Base-by-base conservation (phyloP, 1,140 invertebrate genomes). In the Acromyrmex heyeri region DNA sequence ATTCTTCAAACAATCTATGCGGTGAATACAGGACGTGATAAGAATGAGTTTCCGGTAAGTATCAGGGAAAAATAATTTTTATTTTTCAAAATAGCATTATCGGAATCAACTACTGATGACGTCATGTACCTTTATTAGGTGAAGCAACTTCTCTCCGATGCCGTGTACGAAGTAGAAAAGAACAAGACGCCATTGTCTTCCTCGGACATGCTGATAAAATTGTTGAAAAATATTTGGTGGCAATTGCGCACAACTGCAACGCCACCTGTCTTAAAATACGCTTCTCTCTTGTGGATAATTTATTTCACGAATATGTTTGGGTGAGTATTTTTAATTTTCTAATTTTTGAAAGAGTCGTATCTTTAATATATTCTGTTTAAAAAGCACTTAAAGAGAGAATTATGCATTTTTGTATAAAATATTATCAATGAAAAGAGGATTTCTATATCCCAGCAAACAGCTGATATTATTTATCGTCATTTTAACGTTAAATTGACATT, bases 221-320 rank as follows among this genome's bases (percentile, higher is more conserved):
- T 96, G 4, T 90, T 96, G 34, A 91, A 95, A 61, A 95, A 95
- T 21, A 96, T 96, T 70, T 90, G 95, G 85, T 92, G 92, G 62
- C 96, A 97, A 91, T 92, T 96, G 14, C 95, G 94, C 86, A 94
- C 93, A 44, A 95, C 97, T 24, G 95, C 96, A 8, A 95, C 95
- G 5, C 95, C 95, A 34, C 95, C 95, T 0, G 94, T 96, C 14
- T 92, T 96, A 0, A 89, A 94, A n/a, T 95, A 96, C n/a, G 96
- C 96, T 1, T 90, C 94, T 6, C 92, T 97, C 1, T 95, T 96
- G 59, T 95, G 96, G 79, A 94, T 95, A 24, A 95, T 97, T 3
- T 96, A 96, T 93, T 97, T 97, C 87, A 94, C 95, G 2, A 97
- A 97, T 88, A 97, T 97, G 96, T 97, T 96, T 91, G 97, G 96